phyloP scores from a whole-genome alignment of 1,140 invertebrate genomes.

The Triops cancriformis region DNA sequence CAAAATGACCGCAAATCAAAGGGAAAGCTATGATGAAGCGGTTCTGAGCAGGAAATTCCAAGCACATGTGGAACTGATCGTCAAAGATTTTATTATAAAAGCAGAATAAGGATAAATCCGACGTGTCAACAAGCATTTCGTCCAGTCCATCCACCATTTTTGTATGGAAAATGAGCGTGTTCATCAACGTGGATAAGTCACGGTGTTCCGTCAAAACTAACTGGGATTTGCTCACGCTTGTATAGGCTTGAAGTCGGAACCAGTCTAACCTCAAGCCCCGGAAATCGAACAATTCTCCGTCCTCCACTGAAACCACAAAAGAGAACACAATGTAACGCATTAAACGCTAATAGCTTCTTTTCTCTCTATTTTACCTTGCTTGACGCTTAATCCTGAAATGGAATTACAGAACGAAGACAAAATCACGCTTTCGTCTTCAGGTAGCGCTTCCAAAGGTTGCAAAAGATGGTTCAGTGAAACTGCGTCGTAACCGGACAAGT shows the following conservation, averaged over 20 bases:
- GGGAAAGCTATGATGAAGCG: conserved; percentile 96
- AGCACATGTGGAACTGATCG: conserved; percentile 95
- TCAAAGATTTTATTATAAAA: conserved; percentile 97
- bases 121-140: conserved; percentile 91
- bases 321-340: neutral
- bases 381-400: conserved; percentile 76
- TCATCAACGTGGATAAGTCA: conserved; percentile 82
- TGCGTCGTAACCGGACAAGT: conserved; percentile 90
- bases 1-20: conserved; percentile 94
- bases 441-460: conserved; percentile 64
- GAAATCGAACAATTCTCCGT: conserved; percentile 94
- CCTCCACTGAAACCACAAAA: conserved; percentile 57
- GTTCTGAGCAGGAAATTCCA: conserved; percentile 96
- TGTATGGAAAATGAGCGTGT: conserved; percentile 93
- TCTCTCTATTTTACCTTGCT: conserved; percentile 55
- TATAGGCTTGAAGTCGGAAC: conserved; percentile 92
- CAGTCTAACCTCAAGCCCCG: conserved; percentile 90
- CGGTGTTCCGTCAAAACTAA: conserved; percentile 76
- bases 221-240: conserved; percentile 72
- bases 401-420: conserved; percentile 86
- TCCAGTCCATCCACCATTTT: conserved; percentile 98
- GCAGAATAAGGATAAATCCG: conserved; percentile 92
- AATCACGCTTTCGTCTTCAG: conserved; percentile 92
- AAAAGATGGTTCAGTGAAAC: conserved; percentile 84
- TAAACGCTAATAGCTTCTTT: neutral